Percentiles rank a stretch among this genome's conserved stretches.
Conservation (phyloP, 2,113 vertebrate species). For the Corythaeola cristata region DNA sequence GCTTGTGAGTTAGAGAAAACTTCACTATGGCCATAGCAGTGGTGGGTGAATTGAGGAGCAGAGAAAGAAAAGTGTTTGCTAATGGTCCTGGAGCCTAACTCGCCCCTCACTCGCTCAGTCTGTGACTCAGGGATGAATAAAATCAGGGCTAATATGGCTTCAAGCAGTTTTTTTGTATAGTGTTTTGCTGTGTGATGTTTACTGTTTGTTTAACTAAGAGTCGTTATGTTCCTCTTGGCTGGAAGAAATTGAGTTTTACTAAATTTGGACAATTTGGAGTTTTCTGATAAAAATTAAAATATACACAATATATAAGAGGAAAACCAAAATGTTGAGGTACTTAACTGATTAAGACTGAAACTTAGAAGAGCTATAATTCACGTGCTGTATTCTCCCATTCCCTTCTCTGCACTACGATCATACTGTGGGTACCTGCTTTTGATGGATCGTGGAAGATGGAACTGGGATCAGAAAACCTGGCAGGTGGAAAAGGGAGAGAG, state of each 20-base stretch:
- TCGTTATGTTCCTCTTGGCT: background rate
- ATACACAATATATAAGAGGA: background rate
- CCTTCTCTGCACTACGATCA: background rate
- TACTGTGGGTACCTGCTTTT: background rate
- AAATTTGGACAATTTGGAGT: background rate
- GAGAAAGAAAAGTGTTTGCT: background rate
- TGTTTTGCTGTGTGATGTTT: background rate
- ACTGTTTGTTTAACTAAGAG: background rate
- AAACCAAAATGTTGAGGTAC: background rate
- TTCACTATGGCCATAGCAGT: slow-evolving; percentile 30
- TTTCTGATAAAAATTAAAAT: background rate
- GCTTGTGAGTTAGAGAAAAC: background rate
- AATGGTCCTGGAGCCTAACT: background rate
- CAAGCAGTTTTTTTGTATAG: background rate
- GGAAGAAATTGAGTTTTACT: background rate
- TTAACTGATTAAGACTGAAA: background rate
- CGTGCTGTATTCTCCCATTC: background rate
- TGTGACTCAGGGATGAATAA: background rate
- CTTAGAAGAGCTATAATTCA: background rate
- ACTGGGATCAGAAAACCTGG: background rate
- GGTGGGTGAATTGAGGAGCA: background rate
- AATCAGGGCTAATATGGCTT: background rate
- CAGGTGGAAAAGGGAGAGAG: background rate
- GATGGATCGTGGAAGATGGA: background rate
- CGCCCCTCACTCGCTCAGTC: rapidly evolving